A percentile compares a stretch with the other conserved stretches of the same genome.
These are phyloP conservation scores for Cristatella mucedo DNA, from an alignment of 2,888 invertebrate genomes.

Conservation along the genomic window DNA sequence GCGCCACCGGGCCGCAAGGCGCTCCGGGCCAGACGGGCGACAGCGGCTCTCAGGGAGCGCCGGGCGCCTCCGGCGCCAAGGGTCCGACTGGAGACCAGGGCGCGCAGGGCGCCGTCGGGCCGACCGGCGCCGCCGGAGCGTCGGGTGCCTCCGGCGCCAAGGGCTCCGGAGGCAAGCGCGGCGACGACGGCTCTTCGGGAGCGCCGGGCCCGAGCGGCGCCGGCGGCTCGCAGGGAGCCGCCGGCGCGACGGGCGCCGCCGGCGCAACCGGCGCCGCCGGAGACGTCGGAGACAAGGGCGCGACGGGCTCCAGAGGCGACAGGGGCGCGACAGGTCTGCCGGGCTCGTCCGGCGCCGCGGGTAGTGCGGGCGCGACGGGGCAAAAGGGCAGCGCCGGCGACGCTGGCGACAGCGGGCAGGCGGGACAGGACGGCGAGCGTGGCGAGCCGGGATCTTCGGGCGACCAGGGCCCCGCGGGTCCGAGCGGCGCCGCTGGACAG, in stretches of 20 bases:
- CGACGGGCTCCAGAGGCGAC: conserved; percentile 10
- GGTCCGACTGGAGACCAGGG: too few relatives aligned
- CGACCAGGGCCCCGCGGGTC: too few relatives aligned
- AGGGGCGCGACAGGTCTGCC: neutral
- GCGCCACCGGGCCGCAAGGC: too few relatives aligned
- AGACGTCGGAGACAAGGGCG: conserved; percentile 7
- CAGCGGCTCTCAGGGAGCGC: neutral
- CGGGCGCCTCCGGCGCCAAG: neutral
- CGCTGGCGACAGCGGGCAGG: neutral
- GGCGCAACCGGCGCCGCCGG: conserved; percentile 12
- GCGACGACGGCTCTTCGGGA: neutral
- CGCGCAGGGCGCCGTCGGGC: too few relatives aligned
- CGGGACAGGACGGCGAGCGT: too few relatives aligned
- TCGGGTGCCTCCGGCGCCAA: neutral
- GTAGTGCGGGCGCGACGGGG: conserved; percentile 1
- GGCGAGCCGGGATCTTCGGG: too few relatives aligned
- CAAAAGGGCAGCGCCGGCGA: neutral
- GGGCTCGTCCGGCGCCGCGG: neutral
- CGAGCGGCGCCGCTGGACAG: neutral
- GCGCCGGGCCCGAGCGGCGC: neutral
- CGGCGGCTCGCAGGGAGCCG: too few relatives aligned
- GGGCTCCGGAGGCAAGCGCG: neutral
- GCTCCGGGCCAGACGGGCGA: too few relatives aligned
- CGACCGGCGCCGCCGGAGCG: too few relatives aligned
- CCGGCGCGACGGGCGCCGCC: too few relatives aligned